These are phyloP conservation scores for Clarias pachynema DNA, from an alignment of 2,797 vertebrate genomes.

Conservation along the genomic window DNA sequence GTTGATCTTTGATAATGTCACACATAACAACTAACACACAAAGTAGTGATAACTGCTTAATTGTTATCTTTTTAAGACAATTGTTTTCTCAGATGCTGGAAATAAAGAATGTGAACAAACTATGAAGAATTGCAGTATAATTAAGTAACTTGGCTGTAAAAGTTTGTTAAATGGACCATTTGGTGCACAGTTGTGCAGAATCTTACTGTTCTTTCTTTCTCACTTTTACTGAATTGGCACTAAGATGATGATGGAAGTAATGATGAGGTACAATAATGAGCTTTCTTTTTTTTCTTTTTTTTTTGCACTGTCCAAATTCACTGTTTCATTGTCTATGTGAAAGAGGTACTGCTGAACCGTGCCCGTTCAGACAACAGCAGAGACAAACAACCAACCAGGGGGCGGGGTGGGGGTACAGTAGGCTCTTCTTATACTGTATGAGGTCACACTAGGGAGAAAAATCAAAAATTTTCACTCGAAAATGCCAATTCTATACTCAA, in stretches of 20 bases:
- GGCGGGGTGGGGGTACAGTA: too few species aligned
- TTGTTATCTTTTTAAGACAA: background rate
- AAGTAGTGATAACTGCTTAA: too few species aligned
- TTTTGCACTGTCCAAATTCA: too few species aligned
- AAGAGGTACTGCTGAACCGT: too few species aligned
- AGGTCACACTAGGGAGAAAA: too few species aligned
- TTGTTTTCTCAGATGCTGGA: background rate
- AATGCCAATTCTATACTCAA: background rate
- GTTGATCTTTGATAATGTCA: slow-evolving; percentile 59
- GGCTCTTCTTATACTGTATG: too few species aligned
- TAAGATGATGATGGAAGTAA: background rate
- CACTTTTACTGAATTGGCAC: background rate
- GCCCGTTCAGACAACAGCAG: too few species aligned
- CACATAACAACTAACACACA: background rate
- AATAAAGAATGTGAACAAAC: background rate
- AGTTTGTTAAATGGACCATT: slow-evolving; percentile 36
- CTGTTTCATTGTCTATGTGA: too few species aligned
- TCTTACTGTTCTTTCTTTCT: background rate
- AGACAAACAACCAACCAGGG: too few species aligned
- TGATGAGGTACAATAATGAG: too few species aligned
- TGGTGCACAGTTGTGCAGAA: slow-evolving; percentile 25
- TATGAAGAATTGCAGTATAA: slow-evolving; percentile 5
- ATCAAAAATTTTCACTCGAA: background rate
- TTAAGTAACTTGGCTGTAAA: slow-evolving; percentile 25
- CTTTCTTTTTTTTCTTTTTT: too few species aligned